Conservation (phyloP, 1,140 invertebrate species). For the Carcinoscorpius rotundicauda region DNA sequence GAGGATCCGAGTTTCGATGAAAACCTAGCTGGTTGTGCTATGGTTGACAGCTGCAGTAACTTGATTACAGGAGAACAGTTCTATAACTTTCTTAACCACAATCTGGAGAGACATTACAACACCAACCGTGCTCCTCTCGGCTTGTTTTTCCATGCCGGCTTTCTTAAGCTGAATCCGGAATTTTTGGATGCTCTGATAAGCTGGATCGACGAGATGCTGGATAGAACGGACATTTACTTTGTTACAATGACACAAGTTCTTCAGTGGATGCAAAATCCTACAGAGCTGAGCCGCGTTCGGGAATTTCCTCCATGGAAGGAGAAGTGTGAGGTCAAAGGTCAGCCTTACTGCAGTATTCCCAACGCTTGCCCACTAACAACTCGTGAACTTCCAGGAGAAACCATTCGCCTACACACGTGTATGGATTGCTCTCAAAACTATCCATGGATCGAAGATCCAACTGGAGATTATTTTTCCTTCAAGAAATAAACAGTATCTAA, state of each 20-base stretch:
- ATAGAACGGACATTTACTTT: constrained; percentile 85
- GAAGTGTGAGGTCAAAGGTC: constrained; percentile 86
- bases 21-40: constrained; percentile 82
- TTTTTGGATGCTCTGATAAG: constrained; percentile 84
- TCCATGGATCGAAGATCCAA: constrained; percentile 88
- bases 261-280: constrained; percentile 95
- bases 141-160: constrained; percentile 90
- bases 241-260: constrained; percentile 95
- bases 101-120: constrained; percentile 88
- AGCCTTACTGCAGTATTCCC: constrained; percentile 79
- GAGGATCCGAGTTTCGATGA: constrained; percentile 86
- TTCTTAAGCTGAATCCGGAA: constrained; percentile 89
- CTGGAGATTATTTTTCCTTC: constrained; percentile 75
- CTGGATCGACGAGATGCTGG: constrained; percentile 84
- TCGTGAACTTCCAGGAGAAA: constrained; percentile 80
- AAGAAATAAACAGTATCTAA: constrained; percentile 20
- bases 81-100: constrained; percentile 91
- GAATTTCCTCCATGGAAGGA: constrained; percentile 94
- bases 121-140: constrained; percentile 86
- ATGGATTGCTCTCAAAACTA: constrained; percentile 93
- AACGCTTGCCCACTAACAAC: constrained; percentile 81
- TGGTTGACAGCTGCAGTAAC: constrained; percentile 93
- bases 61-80: constrained; percentile 86
- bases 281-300: constrained; percentile 65
- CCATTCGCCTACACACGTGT: constrained; percentile 80